Conservation (phyloP, 2,888 invertebrate species). For the Sminthurinus aureus region DNA sequence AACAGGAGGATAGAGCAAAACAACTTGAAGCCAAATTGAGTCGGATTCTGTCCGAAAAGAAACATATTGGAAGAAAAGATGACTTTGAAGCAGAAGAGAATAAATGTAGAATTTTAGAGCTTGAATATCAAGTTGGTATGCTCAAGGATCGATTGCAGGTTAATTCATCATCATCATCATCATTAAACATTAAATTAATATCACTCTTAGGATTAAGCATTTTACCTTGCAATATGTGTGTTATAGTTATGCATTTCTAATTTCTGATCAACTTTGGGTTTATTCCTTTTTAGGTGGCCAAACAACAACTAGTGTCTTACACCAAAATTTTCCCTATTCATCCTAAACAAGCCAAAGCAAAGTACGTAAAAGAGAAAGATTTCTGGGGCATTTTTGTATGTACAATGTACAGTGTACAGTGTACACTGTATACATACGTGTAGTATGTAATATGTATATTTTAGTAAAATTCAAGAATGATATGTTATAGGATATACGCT, state of each 20-base stretch:
- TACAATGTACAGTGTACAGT: not conserved
- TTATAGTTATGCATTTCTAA: too few relatives aligned
- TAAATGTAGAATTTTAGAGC: constrained; percentile 49
- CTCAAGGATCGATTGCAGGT: constrained; percentile 48
- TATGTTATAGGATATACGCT: not conserved
- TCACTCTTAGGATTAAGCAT: not conserved
- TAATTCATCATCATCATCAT: not conserved
- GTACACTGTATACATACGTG: not conserved
- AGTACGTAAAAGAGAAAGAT: constrained; percentile 28
- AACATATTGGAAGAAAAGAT: constrained; percentile 45
- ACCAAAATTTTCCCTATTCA: constrained; percentile 49
- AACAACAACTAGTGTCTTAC: constrained; percentile 54
- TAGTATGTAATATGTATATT: too few relatives aligned
- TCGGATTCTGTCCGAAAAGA: constrained; percentile 44
- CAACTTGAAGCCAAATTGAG: constrained; percentile 54
- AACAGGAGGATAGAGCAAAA: constrained; percentile 54
- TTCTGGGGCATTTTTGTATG: too few relatives aligned
- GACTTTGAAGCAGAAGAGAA: constrained; percentile 51
- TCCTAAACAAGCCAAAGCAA: constrained; percentile 37
- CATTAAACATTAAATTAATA: not conserved
- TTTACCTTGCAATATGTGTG: too few relatives aligned
- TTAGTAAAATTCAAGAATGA: too few relatives aligned
- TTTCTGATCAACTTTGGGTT: not conserved
- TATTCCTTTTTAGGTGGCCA: constrained; percentile 40
- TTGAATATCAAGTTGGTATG: constrained; percentile 52